Base-by-base conservation (phyloP, 1,140 invertebrate species). In the Drosophila mojavensis region DNA sequence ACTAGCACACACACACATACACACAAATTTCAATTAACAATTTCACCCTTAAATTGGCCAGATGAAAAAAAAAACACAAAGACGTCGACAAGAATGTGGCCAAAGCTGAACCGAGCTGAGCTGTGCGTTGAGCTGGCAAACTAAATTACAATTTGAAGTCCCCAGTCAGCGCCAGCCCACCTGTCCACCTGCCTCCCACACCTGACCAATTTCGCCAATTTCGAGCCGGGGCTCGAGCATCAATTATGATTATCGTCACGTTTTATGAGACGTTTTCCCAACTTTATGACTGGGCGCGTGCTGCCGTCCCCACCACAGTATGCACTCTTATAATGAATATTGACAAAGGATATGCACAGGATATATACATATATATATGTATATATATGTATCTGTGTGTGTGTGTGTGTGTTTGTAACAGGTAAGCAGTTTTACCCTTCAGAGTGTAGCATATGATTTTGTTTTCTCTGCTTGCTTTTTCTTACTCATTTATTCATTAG, bases 201-300 rank as follows among this genome's bases (percentile, higher is more conserved):
- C 20, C 20, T 24, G 17, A 17, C 20, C 20, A 24, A 24, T 1
- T 1, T 24, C 43, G 61, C 63, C 70, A 77, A 77, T 72, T 73
- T 73, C 43, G 20, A 56, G 63, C 59, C 48, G 33, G 48, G 51
- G 50, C 80, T 80, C 62, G 75, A 81, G 76, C 85, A 89, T 89
- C 85, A 89, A 90, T 89, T 89, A 85, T 89, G 85, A 89, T 89
- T 89, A 89, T 89, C 85, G 85, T 90, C 85, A 89, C 85, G 85
- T 89, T 89, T 89, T 89, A 89, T 89, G 85, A 89, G 85, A 89
- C 85, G 78, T 89, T 89, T 76, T 65, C 75, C 76, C 75, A 89
- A 90, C 78, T 89, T 89, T 89, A 89, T 89, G 84, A 90, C 84
- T 84, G 61, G 58, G 77, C 79, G 69, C 75, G 61, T 47, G 75